A percentile compares a stretch with the other conserved stretches of the same genome.
phyloP scores from a whole-genome alignment of 2,888 invertebrate genomes.

The Latrodectus elegans region DNA sequence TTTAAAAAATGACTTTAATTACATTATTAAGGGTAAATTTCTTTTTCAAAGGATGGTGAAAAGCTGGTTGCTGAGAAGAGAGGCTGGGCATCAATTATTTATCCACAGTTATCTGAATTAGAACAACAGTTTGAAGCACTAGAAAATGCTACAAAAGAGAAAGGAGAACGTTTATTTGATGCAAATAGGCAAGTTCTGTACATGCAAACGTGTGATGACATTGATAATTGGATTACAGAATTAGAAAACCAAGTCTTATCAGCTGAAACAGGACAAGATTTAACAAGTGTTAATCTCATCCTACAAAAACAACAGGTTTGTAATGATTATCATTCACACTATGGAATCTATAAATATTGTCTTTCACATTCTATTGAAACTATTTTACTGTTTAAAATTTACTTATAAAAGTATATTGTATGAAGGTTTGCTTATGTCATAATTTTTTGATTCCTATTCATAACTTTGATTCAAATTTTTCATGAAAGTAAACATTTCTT shows the following conservation, averaged over 20 bases:
- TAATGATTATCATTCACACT: conserved; percentile 25
- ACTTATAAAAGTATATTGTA: too few relatives aligned
- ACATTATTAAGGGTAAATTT: not conserved
- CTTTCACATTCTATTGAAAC: too few relatives aligned
- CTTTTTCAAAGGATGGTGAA: conserved; percentile 82
- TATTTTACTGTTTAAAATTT: too few relatives aligned
- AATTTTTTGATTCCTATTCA: too few relatives aligned
- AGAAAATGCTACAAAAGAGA: conserved; percentile 87
- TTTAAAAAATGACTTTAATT: too few relatives aligned
- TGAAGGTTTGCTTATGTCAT: too few relatives aligned
- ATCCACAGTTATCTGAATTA: conserved; percentile 91
- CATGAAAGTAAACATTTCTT: too few relatives aligned
- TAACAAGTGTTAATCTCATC: conserved; percentile 98
- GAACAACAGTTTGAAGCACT: conserved; percentile 93
- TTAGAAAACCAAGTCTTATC: conserved; percentile 97
- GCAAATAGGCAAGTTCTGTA: conserved; percentile 91
- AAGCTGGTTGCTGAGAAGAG: conserved; percentile 95
- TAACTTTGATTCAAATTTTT: too few relatives aligned
- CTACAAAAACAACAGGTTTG: conserved; percentile 96
- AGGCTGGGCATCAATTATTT: conserved; percentile 91
- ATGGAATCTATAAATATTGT: not conserved
- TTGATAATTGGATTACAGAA: conserved; percentile 99
- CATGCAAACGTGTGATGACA: conserved; percentile 98
- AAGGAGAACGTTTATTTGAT: conserved; percentile 96
- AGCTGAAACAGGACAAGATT: conserved; percentile 92